Evolutionary conservation across 2,797 vertebrate genomes (phyloP).

Genomic region (Eleutherodactylus coqui): DNA sequence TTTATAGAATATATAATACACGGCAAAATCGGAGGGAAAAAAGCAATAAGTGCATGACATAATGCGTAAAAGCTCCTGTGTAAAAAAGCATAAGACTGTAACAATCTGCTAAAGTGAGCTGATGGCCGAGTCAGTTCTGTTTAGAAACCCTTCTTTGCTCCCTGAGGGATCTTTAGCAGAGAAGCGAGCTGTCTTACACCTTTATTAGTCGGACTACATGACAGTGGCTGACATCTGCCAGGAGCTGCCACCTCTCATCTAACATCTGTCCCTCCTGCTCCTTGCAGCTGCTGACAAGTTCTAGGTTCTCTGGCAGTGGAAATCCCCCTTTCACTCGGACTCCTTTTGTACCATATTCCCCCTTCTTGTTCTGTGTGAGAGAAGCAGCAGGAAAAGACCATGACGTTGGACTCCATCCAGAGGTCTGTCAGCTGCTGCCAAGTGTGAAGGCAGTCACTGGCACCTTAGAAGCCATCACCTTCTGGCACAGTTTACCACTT

Average conservation of each 20-base stretch:
- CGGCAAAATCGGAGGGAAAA: background rate
- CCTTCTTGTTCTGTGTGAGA: constrained; percentile 17
- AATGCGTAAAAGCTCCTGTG: background rate
- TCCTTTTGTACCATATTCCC: constrained; percentile 46
- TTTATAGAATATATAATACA: background rate
- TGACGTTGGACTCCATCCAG: constrained; percentile 39
- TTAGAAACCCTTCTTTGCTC: constrained; percentile 10
- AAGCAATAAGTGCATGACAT: too few species aligned
- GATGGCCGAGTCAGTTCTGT: background rate
- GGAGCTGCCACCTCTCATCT: constrained; percentile 45
- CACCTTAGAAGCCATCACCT: constrained; percentile 9
- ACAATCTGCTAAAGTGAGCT: too few species aligned
- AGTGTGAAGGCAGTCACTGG: constrained; percentile 33
- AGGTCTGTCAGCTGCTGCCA: constrained; percentile 46
- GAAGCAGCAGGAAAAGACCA: constrained; percentile 17
- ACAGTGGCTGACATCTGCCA: constrained; percentile 42
- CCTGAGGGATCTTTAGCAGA: constrained; percentile 42
- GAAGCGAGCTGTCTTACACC: constrained; percentile 50
- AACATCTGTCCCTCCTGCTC: fast-evolving
- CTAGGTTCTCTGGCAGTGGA: constrained; percentile 56
- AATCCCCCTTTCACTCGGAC: constrained; percentile 59
- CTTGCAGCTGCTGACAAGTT: constrained; percentile 52
- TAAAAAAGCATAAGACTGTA: too few species aligned
- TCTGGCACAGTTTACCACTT: constrained; percentile 27
- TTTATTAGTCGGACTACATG: constrained; percentile 43